Conservation (phyloP, 2,113 vertebrate species). For the Danionella cerebrum region DNA sequence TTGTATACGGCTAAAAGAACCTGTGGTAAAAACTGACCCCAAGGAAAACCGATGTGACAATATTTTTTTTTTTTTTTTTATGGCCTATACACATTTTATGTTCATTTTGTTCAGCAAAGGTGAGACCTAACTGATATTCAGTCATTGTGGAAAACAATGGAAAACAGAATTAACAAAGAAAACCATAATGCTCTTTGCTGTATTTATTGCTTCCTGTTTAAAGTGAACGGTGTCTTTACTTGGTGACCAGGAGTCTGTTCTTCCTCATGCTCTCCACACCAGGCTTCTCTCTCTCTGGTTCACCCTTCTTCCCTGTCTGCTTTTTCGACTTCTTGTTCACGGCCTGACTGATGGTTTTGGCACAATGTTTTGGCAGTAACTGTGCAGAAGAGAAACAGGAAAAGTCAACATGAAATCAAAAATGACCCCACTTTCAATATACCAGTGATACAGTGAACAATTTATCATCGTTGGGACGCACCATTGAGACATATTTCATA, state of each 20-base stretch:
- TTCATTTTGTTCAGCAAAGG: too few relatives aligned
- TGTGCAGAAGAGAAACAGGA: slow-evolving; percentile 48
- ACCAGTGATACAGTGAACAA: neutral
- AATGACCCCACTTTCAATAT: neutral
- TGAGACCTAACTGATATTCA: too few relatives aligned
- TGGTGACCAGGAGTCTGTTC: slow-evolving; percentile 95
- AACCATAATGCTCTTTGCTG: too few relatives aligned
- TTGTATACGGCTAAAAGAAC: too few relatives aligned
- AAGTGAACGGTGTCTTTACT: slow-evolving; percentile 64
- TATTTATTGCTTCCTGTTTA: too few relatives aligned
- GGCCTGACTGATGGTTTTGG: slow-evolving; percentile 98
- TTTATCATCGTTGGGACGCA: neutral
- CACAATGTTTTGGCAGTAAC: slow-evolving; percentile 98
- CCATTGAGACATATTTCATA: neutral
- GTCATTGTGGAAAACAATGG: too few relatives aligned
- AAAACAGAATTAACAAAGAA: too few relatives aligned
- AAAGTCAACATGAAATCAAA: slow-evolving; percentile 36
- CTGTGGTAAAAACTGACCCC: too few relatives aligned
- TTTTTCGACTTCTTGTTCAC: slow-evolving; percentile 98
- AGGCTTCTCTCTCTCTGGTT: slow-evolving; percentile 94
- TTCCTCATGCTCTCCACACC: slow-evolving; percentile 99
- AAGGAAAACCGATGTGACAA: too few relatives aligned
- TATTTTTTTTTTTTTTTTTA: too few relatives aligned
- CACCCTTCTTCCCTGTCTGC: slow-evolving; percentile 95
- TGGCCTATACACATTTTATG: too few relatives aligned